These are phyloP conservation scores for Automeris io DNA, from an alignment of 2,888 invertebrate genomes.

Conservation along the genomic window DNA sequence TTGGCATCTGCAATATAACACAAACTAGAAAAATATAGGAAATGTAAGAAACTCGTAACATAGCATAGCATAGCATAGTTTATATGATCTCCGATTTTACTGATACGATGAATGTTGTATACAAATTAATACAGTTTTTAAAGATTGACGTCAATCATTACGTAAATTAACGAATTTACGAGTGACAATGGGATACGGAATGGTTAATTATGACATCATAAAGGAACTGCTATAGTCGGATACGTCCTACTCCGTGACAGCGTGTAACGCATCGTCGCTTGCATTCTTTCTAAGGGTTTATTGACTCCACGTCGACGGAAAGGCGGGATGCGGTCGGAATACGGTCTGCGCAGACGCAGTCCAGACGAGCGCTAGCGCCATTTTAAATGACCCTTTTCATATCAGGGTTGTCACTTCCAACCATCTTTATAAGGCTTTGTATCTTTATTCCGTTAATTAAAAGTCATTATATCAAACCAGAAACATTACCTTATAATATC, in stretches of 20 bases:
- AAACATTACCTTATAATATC: too few species aligned
- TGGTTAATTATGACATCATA: constrained; percentile 14
- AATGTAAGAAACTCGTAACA: too few species aligned
- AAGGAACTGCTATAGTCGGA: constrained; percentile 14
- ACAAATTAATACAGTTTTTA: not conserved
- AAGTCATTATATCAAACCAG: too few species aligned
- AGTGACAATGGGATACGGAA: constrained; percentile 1
- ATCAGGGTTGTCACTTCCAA: constrained; percentile 41
- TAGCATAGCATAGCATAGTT: too few species aligned
- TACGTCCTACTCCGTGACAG: constrained; percentile 14
- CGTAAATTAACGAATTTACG: not conserved
- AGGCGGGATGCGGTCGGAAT: constrained; percentile 52
- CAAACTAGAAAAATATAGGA: too few species aligned
- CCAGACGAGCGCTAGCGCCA: constrained; percentile 59
- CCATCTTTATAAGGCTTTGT: too few species aligned
- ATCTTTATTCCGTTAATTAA: too few species aligned
- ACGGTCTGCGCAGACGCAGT: constrained; percentile 52
- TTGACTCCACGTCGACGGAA: constrained; percentile 42
- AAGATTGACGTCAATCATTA: not conserved
- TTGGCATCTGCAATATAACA: too few species aligned
- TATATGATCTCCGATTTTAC: too few species aligned
- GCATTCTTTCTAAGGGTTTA: constrained; percentile 31
- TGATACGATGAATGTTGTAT: too few species aligned
- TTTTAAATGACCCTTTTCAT: constrained; percentile 49
- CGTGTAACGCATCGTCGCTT: constrained; percentile 14